These are phyloP conservation scores for Rynchops niger DNA, from an alignment of 2,113 vertebrate genomes.

Conservation along the genomic window DNA sequence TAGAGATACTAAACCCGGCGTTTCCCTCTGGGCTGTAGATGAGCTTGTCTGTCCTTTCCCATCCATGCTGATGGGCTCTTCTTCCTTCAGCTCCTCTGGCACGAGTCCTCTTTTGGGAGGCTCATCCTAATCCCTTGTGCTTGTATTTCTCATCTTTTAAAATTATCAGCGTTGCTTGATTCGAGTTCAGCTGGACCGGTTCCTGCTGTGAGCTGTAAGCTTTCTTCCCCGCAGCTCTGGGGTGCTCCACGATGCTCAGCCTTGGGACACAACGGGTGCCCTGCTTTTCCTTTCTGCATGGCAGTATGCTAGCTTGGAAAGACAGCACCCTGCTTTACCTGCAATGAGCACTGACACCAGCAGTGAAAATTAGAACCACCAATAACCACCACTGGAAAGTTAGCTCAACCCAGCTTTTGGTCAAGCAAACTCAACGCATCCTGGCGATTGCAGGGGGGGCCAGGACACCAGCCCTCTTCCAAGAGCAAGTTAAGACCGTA, in stretches of 20 bases:
- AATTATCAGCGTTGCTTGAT: not conserved
- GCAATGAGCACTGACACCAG: fast-evolving
- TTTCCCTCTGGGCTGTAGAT: not conserved
- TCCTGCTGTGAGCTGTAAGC: not conserved
- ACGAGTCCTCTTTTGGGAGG: not conserved
- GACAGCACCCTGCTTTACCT: not conserved
- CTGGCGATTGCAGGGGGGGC: not conserved
- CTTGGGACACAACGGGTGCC: not conserved
- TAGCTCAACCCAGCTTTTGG: not conserved
- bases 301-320: not conserved
- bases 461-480: not conserved
- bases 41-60: not conserved
- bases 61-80: not conserved
- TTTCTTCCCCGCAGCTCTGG: not conserved
- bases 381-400: not conserved
- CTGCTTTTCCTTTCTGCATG: not conserved
- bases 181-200: fast-evolving
- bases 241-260: not conserved
- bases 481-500: not conserved
- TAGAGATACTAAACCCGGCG: fast-evolving
- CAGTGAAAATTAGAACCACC: not conserved
- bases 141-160: not conserved
- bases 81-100: not conserved
- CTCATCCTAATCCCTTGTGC: not conserved
- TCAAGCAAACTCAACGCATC: not conserved